Evolutionary conservation across 2,888 invertebrate species (phyloP), one percentile per base, ranked within the genome.

Genomic region (Lagria hirta): DNA sequence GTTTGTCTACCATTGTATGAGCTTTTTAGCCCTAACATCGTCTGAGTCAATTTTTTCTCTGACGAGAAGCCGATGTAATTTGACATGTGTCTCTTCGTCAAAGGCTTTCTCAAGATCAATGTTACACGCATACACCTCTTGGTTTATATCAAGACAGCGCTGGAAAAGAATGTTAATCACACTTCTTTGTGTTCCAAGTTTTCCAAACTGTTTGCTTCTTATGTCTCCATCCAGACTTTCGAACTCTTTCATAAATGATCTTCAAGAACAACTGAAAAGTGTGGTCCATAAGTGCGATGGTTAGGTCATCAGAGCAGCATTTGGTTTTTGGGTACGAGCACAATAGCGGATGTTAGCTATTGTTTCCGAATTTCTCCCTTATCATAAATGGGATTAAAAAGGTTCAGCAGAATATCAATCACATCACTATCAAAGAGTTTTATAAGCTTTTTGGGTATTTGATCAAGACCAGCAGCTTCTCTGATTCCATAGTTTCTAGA

Each of bases 141-240:
- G 20, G n/a, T 18, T 18, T 18, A 18, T 18, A 18, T 18, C 20
- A 4, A 18, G 20, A 18, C 20, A 18, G 4, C 20, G 20, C 6
- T 18, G 20, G 20, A 18, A 6, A 18, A 18, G 20, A n/a, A 18
- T 18, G 20, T 18, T 18, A 18, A 18, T 18, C 20, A 18, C 20
- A 18, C 20, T 6, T 18, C 20, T 18, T 6, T 18, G n/a, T 18
- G 20, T 18, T 6, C 20, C 6, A n/a, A 18, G 20, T 6, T 6
- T 18, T 18, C 6, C 20, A n/a, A n/a, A n/a, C n/a, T n/a, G n/a
- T n/a, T n/a, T n/a, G n/a, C n/a, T n/a, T n/a, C n/a, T n/a, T n/a
- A n/a, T n/a, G n/a, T n/a, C n/a, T n/a, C n/a, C n/a, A n/a, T n/a
- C n/a, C n/a, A n/a, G n/a, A n/a, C n/a, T n/a, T n/a, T n/a, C 20